Conservation (phyloP, 2,113 vertebrate genomes). For the Isichthys henryi region DNA sequence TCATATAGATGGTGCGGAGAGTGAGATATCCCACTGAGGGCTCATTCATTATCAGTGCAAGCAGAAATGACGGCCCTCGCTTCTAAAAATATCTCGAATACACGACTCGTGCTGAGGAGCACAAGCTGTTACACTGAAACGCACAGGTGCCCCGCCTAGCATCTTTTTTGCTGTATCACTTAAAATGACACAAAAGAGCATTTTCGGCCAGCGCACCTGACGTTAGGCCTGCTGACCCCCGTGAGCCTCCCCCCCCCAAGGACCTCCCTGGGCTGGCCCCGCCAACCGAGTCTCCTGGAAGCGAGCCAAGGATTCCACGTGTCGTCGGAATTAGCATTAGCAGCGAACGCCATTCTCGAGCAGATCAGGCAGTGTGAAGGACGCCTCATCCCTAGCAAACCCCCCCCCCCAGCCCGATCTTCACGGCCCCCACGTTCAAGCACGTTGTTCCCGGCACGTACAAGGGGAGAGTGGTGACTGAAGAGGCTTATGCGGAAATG, state of each 20-base stretch:
- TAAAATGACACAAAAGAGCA: conserved; percentile 14
- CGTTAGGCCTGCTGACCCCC: conserved; percentile 10
- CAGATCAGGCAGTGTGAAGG: conserved; percentile 67
- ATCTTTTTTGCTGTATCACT: neutral
- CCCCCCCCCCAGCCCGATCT: neutral
- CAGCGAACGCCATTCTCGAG: conserved; percentile 55
- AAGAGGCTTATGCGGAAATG: neutral
- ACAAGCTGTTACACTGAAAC: neutral
- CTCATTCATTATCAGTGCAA: neutral
- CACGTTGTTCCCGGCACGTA: conserved; percentile 47
- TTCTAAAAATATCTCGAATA: neutral
- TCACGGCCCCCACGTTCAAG: conserved; percentile 44
- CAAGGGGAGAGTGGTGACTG: conserved; percentile 3
- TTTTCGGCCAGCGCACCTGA: conserved; percentile 41
- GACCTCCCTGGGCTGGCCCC: conserved; percentile 54
- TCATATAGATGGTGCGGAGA: conserved; percentile 13
- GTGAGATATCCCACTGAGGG: neutral
- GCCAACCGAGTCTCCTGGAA: conserved; percentile 62
- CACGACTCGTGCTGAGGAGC: neutral
- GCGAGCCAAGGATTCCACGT: conserved; percentile 60
- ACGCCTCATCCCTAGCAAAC: conserved; percentile 33
- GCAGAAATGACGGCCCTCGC: neutral
- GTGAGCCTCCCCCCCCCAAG: conserved; percentile 43
- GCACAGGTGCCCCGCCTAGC: neutral
- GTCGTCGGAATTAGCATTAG: conserved; percentile 62